Evolutionary conservation across 2,888 invertebrate species (phyloP), one percentile per base, ranked within the genome.

Genomic region (Ditylenchus weischeri): DNA sequence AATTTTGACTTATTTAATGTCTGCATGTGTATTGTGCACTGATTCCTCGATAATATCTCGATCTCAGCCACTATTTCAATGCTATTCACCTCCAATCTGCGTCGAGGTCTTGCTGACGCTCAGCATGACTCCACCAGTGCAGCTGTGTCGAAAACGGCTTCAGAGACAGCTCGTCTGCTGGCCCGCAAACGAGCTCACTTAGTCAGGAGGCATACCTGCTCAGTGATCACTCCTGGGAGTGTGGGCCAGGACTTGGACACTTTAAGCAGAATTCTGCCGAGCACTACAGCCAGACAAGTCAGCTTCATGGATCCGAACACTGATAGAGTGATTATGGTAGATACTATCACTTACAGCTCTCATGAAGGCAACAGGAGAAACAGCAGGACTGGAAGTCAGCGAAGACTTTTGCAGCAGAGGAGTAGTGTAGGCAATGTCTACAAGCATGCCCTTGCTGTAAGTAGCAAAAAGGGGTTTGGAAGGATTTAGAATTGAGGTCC

Each of bases 61-160:
- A 23, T 63, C 36, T 63, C 15, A 48, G 23, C 18, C n/a, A n/a
- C n/a, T 23, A 11, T 29, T 35, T 13, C 47, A 48, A 81, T 81
- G 81, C 73, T 81, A 54, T 81, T 81, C 76, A 77, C 81, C 7
- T 78, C 81, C 15, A 75, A 75, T 13, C 72, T 81, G 7, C 78
- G 80, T 21, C 77, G 77, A 60, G 80, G 79, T 18, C 77, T 79
- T 18, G 29, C 29, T 5, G 79, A 79, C 54, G 71, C 72, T 47
- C 75, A 75, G 64, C 47, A 54, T 11, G 29, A 36, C 21, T 23
- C 54, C 6, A 35, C 57, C n/a, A 71, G 73, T 21, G 69, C 72
- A n/a, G 64, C 68, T 11, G 43, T 68, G 18, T 61, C 65, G 6
- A 66, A 68, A 23, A 72, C 74, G 0, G 73, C 77, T 11, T 75